These are phyloP conservation scores for Drosophila nigromelanica DNA, from an alignment of 1,140 invertebrate species.

Conservation along the genomic window DNA sequence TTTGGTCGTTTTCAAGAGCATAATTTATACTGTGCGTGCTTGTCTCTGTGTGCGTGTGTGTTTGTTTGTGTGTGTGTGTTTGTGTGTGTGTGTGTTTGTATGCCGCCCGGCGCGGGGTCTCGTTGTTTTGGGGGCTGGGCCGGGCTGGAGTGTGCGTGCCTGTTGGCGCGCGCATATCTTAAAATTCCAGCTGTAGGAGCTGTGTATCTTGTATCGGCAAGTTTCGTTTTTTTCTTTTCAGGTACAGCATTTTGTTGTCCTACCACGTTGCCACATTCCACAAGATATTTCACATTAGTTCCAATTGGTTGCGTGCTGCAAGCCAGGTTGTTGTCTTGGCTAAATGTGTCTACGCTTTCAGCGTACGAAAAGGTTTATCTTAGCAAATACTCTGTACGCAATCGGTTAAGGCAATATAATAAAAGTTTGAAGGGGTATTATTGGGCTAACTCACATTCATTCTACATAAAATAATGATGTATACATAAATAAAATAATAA, in stretches of 20 bases:
- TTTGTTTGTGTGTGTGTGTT: slow-evolving; percentile 18
- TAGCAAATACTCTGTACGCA: neutral
- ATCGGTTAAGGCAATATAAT: neutral
- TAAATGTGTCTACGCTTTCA: slow-evolving; percentile 4
- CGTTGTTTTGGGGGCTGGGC: slow-evolving; percentile 27
- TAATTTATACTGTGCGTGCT: neutral
- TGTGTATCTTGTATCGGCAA: slow-evolving; percentile 49
- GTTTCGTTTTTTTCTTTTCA: neutral
- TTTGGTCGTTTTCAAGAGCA: slow-evolving; percentile 17
- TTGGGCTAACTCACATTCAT: too few relatives aligned
- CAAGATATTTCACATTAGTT: slow-evolving; percentile 40
- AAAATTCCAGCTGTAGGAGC: slow-evolving; percentile 37
- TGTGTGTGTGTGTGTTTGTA: slow-evolving; percentile 16
- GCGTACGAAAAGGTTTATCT: neutral
- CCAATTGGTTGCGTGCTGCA: slow-evolving; percentile 47
- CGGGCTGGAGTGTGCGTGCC: slow-evolving; percentile 28
- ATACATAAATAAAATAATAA: too few relatives aligned
- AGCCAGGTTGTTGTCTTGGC: slow-evolving; percentile 38
- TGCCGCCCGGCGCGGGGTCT: slow-evolving; percentile 14
- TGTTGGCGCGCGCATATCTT: slow-evolving; percentile 15
- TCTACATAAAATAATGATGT: too few relatives aligned
- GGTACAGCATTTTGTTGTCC: slow-evolving; percentile 18
- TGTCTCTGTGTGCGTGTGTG: neutral
- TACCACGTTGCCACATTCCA: slow-evolving; percentile 1
- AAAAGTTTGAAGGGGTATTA: too few relatives aligned